Evolutionary conservation across 2,888 invertebrate species (phyloP).

Genomic region (Geotrupes spiniger): DNA sequence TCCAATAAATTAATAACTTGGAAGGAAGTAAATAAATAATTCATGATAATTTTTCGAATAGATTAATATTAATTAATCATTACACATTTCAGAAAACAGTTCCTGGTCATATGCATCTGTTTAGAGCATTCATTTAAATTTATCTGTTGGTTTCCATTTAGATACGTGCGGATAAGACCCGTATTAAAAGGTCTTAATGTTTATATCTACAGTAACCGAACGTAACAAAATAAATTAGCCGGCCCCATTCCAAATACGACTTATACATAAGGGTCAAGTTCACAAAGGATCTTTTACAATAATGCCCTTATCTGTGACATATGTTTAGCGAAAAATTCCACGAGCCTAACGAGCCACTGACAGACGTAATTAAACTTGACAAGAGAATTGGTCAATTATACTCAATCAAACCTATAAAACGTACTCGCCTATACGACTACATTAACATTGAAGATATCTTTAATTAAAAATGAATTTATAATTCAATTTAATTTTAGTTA

Average conservation of each 20-base stretch:
- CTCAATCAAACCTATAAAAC: slow-evolving; percentile 23
- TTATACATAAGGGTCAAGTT: not conserved
- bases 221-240: slow-evolving; percentile 1
- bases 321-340: slow-evolving; percentile 22
- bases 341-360: slow-evolving; percentile 18
- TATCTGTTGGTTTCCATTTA: not conserved
- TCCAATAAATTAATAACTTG: too few relatives aligned
- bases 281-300: slow-evolving; percentile 6
- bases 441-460: slow-evolving; percentile 1
- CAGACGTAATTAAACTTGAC: slow-evolving; percentile 22
- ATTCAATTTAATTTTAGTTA: not conserved
- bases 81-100: too few relatives aligned
- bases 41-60: too few relatives aligned
- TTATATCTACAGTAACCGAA: not conserved
- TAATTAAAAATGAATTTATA: slow-evolving; percentile 1
- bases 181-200: slow-evolving; percentile 5
- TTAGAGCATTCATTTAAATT: slow-evolving; percentile 3
- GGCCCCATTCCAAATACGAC: not conserved
- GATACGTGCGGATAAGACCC: slow-evolving; percentile 3
- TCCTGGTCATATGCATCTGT: not conserved
- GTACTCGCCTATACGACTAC: not conserved
- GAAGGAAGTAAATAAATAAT: too few relatives aligned
- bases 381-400: slow-evolving; percentile 27
- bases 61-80: too few relatives aligned
- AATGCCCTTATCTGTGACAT: slow-evolving; percentile 22